Evolutionary conservation across 2,888 invertebrate genomes (phyloP), one percentile per base, ranked within the genome.

Genomic region (Cylloceria caligata): DNA sequence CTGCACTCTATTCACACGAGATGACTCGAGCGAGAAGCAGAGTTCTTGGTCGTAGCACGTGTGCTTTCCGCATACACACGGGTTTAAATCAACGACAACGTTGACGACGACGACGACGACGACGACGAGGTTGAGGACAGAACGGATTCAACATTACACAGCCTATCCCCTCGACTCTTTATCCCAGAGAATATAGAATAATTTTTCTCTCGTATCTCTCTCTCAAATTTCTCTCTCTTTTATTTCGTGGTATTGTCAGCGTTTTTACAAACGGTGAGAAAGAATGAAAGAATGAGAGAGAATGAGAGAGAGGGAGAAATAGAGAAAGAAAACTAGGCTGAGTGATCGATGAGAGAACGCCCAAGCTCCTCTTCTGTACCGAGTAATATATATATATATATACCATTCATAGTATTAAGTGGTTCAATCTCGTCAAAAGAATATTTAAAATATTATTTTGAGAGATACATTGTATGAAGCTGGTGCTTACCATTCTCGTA

Each of bases 341-440:
- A 49, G 65, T 76, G 77, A 81, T 84, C 83, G 80, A 83, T 83
- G 68, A 76, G 73, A 30, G 57, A 42, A 71, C 30, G 47, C 52
- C 42, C 68, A 16, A 55, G 64, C 72, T 55, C 19, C 72, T 42
- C 62, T 62, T 71, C 39, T 36, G 42, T 60, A 72, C 55, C 72
- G 34, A 11, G 21, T 11, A 60, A 47, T 55, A 39, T 57, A 39
- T 55, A 39, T 34, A 52, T 39, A 16, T 16, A 42, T 27, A 13
- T 39, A 39, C 6, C 2, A 34, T 3, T 60, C 21, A 1, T 4
- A 11, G 7, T 13, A 62, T n/a, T 24, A 30, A 75, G 45, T 19
- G 57, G 49, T 49, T 21, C 60, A 36, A 16, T 39, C n/a, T 16
- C 49, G 42, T 67, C 68, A 82, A 79, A 79, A 19, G 79, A 79